Evolutionary conservation across 2,113 vertebrate genomes (phyloP).

Genomic region (Lophura nycthemera): DNA sequence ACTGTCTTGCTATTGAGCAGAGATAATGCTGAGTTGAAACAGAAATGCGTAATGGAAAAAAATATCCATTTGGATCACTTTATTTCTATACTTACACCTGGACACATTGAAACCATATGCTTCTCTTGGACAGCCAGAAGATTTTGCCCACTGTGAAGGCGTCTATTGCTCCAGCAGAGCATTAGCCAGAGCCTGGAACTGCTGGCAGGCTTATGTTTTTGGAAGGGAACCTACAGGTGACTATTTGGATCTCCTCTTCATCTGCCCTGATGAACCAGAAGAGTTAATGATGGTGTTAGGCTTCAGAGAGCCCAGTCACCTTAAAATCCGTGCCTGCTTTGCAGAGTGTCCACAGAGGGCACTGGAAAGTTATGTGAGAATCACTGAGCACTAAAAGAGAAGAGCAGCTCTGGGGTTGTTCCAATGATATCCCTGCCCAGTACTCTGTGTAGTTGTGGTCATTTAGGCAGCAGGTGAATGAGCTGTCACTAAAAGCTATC

Average conservation of each 20-base stretch:
- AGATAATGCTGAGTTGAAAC: conserved; percentile 55
- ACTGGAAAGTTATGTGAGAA: neutral
- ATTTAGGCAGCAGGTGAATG: neutral
- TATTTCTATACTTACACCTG: conserved; percentile 51
- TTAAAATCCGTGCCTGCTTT: neutral
- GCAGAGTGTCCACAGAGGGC: no score
- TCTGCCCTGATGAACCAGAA: neutral
- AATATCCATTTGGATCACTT: conserved; percentile 12
- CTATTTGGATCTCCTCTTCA: neutral
- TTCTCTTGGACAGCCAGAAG: neutral
- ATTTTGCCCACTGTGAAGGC: neutral
- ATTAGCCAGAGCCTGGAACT: neutral
- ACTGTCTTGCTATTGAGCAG: conserved; percentile 37
- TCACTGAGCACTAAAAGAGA: neutral
- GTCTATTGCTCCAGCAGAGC: neutral
- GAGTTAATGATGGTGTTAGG: neutral
- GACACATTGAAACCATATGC: neutral
- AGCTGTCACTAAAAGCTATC: neutral
- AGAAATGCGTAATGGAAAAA: conserved; percentile 49
- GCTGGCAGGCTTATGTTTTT: neutral
- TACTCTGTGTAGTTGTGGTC: neutral
- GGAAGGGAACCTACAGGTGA: neutral
- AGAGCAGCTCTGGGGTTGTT: no score
- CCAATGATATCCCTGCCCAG: neutral
- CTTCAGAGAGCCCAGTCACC: neutral